Evolutionary conservation across 2,888 invertebrate genomes (phyloP), one percentile per base, ranked within the genome.

Genomic region (Aromia moschata): DNA sequence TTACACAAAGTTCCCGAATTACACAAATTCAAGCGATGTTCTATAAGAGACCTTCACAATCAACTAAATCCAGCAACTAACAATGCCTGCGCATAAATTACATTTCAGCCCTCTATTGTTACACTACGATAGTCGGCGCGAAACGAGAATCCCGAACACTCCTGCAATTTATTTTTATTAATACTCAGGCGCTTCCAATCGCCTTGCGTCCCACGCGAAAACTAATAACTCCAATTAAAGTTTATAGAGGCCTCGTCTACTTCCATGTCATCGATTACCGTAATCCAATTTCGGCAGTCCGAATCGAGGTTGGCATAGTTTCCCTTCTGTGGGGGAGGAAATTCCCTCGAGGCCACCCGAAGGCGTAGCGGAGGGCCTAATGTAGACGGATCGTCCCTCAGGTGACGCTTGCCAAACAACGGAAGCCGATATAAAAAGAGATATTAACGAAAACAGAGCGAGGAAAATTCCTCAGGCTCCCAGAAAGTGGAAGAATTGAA

Each of bases 271-370:
- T 74, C 74, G 75, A 75, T 74, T 74, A 70, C 67, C 65, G 67
- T 75, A 74, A 75, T 75, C 74, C 74, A 75, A 73, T 75, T 74
- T 67, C 68, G 57, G 54, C 61, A 60, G 69, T 67, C 68, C 63
- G 63, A 67, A 58, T 54, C 62, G 62, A 65, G 70, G 70, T 71
- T 66, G 65, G 70, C 69, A 66, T 65, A 71, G 70, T 71, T 72
- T 68, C n/a, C 69, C 60, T 60, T 31, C 36, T 60, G 62, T 44
- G 20, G 54, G 60, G 70, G 71, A 70, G 65, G 43, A 57, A 68
- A 69, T 57, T 69, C 71, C 69, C 69, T 59, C 31, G 58, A 56
- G 63, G 57, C 25, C 33, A 37, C 52, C 52, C 44, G 17, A 45
- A 46, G 52, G 59, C 49, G 43, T 36, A 45, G 43, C 37, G 43